Conservation (phyloP, 2,113 vertebrate genomes). For the Grallaria varia region DNA sequence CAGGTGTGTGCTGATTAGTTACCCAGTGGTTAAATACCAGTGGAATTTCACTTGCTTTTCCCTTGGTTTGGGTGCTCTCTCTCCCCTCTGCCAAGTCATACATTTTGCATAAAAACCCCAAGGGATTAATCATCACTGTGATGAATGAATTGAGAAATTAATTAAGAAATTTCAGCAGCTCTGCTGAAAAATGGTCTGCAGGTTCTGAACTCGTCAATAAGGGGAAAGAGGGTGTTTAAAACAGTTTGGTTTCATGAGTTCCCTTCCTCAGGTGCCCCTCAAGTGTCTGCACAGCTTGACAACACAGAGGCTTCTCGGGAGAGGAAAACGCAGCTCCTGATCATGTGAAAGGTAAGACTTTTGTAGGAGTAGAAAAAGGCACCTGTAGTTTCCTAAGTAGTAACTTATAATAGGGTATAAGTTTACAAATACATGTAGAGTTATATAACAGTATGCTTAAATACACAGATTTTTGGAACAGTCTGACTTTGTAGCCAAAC, state of each 20-base stretch:
- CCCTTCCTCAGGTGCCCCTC: background rate
- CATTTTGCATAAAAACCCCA: background rate
- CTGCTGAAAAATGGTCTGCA: background rate
- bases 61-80: background rate
- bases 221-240: background rate
- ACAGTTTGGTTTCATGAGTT: background rate
- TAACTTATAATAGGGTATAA: accelerated
- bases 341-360: accelerated
- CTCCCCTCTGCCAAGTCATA: background rate
- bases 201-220: background rate
- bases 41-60: background rate
- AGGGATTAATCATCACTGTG: background rate
- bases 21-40: background rate
- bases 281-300: background rate
- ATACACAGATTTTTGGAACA: background rate
- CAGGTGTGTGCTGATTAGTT: background rate
- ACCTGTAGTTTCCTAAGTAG: background rate
- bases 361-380: background rate
- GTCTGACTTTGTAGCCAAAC: background rate
- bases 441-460: background rate
- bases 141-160: background rate
- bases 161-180: background rate
- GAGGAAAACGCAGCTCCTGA: background rate
- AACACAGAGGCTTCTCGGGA: background rate
- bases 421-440: background rate